Conservation (phyloP, 2,113 vertebrate species). For the Dipodomys ordii region DNA sequence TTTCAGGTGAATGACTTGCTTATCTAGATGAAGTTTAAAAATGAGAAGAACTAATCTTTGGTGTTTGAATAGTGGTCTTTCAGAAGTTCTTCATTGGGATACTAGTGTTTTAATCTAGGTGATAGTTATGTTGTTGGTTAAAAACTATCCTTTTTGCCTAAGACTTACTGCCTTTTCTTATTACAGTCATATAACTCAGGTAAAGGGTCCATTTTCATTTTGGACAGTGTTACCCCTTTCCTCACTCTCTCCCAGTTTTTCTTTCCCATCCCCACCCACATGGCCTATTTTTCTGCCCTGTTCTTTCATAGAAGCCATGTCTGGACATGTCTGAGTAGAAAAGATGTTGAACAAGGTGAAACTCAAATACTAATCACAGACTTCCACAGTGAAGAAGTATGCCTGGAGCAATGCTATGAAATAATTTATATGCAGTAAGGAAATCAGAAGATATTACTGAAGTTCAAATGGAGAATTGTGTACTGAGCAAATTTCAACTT, state of each 20-base stretch:
- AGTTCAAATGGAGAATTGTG: constrained; percentile 5
- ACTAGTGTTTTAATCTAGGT: neutral
- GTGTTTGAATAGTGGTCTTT: neutral
- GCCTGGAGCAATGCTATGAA: neutral
- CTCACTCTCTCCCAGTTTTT: no score
- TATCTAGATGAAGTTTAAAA: neutral
- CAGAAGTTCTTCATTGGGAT: neutral
- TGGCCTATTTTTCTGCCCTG: neutral
- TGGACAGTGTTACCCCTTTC: no score
- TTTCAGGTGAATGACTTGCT: neutral
- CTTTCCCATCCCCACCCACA: no score
- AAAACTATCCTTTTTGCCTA: neutral
- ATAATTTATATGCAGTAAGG: constrained; percentile 10
- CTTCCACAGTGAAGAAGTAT: neutral
- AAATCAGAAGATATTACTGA: constrained; percentile 40
- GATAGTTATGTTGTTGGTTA: neutral
- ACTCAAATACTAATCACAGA: constrained; percentile 31
- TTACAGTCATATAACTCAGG: no score
- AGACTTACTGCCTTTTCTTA: neutral
- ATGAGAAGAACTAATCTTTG: neutral
- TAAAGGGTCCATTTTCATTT: no score
- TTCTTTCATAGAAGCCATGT: constrained; percentile 32
- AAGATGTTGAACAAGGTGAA: constrained; percentile 49
- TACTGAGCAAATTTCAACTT: constrained; percentile 40
- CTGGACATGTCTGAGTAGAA: constrained; percentile 7